A percentile compares a stretch with the other conserved stretches of the same genome.
These are phyloP conservation scores for Anseranas semipalmata DNA, from an alignment of 2,113 vertebrate genomes.

Conservation along the genomic window DNA sequence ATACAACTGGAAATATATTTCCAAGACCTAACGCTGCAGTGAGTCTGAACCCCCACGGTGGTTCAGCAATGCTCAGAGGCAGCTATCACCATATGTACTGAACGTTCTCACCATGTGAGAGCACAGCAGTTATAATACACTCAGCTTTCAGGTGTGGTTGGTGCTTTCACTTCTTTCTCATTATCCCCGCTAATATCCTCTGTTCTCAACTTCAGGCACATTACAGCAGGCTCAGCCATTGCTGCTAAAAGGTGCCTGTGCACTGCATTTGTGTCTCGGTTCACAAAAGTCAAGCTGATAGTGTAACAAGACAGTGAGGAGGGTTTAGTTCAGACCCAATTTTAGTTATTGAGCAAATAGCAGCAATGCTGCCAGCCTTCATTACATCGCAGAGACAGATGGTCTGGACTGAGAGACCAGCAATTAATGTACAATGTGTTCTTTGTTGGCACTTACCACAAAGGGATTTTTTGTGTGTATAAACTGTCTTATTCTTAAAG, in stretches of 20 bases:
- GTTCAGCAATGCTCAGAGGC: background rate
- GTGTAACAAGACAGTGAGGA: constrained; percentile 46
- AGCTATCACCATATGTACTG: background rate
- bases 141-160: background rate
- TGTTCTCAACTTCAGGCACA: background rate
- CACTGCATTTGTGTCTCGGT: background rate
- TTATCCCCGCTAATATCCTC: background rate
- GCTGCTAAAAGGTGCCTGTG: constrained; percentile 5
- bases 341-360: constrained; percentile 71
- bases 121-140: background rate
- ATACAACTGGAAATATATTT: background rate
- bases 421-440: constrained; percentile 83
- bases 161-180: background rate
- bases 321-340: constrained; percentile 70
- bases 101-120: background rate
- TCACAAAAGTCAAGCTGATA: constrained; percentile 11
- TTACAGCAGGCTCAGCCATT: background rate
- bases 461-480: constrained; percentile 58
- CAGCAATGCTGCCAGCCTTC: constrained; percentile 72
- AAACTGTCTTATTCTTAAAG: constrained; percentile 66
- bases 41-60: background rate
- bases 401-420: constrained; percentile 77
- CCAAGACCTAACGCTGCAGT: background rate
- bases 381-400: constrained; percentile 79
- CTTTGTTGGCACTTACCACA: constrained; percentile 74